A percentile compares a stretch with the other conserved stretches of the same genome.
Evolutionary conservation across 2,113 vertebrate genomes (phyloP).

Genomic region (Chauna torquata): DNA sequence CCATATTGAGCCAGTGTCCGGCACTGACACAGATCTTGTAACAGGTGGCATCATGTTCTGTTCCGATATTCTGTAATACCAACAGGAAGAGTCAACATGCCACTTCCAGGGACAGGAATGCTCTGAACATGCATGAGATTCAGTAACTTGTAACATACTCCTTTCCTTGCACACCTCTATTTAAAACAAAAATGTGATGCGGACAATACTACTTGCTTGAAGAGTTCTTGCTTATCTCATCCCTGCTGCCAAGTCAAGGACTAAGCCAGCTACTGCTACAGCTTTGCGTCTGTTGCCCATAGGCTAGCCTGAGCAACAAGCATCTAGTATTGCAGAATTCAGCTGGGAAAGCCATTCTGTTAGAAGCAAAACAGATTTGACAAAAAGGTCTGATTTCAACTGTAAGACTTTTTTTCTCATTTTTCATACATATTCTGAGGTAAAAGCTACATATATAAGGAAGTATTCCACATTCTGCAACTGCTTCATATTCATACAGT

Average conservation of each 20-base stretch:
- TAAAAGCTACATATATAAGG: background rate
- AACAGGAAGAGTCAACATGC: conserved; percentile 55
- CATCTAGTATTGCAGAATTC: background rate
- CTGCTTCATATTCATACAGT: background rate
- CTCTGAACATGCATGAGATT: background rate
- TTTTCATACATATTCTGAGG: background rate
- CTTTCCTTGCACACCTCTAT: conserved; percentile 20
- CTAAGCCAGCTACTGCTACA: background rate
- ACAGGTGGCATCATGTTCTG: conserved; percentile 91
- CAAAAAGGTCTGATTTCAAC: background rate
- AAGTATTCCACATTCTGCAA: background rate
- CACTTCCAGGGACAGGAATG: background rate
- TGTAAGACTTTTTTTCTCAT: background rate
- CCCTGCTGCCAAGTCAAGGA: background rate
- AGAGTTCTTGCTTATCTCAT: background rate
- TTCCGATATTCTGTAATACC: conserved; percentile 87
- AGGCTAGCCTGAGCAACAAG: background rate
- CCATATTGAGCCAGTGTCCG: conserved; percentile 95
- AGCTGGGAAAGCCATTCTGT: background rate
- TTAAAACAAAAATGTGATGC: background rate
- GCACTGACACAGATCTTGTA: conserved; percentile 90
- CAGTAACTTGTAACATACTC: conserved; percentile 19
- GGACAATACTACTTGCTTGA: background rate
- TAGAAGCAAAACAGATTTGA: background rate
- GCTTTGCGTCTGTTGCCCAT: background rate